Base-by-base conservation (phyloP, 2,113 vertebrate species). In the Craseonycteris thonglongyai region DNA sequence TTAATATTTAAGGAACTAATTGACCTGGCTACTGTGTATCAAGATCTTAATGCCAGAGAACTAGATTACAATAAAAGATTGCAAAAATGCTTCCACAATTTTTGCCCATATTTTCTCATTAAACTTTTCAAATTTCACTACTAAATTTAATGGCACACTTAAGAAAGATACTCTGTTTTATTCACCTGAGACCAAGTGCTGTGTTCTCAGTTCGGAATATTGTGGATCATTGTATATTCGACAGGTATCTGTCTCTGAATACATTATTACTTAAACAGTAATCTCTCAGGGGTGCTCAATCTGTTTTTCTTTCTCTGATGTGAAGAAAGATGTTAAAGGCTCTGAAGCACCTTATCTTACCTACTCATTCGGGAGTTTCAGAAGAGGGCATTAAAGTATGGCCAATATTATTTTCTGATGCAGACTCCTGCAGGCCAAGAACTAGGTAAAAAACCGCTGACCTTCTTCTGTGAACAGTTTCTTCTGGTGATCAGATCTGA, bases 381-480 rank as follows among this genome's bases (percentile, higher is more conserved):
- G 7, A 95, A 96, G 96, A 97, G 89, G 76, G n/a, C 69, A 7
- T 91, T 96, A 95, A 97, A 97, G 94, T 97, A 59, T 6, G 0
- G 94, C 92, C 78, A 82, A 8, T 96, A 98, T 97, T 96, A 92
- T 97, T 97, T 98, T 97, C 93, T 94, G 87, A 93, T 91, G 85
- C 90, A 91, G 81, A 68, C 84, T 96, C 92, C 96, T 96, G 94
- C 96, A 92, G 97, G 85, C 95, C 95, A 95, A 94, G 97, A 98
- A 96, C 87, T 97, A 68, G 98, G 98, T 97, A n/a, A 30, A 79
- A 98, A 72, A 85, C 95, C 82, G 92, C 91, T 97, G 97, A 97
- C 97, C 97, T 96, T 83, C 61, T 87, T 94, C 94, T 95, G 75
- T 14, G 68, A 91, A 93, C 81, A 1, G 65, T 89, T 72, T 95